Evolutionary conservation across 37 sponge, comb jelly and placozoan genomes (phyloP), one percentile per base, ranked within the genome.

Genomic region (Aplysina aerophoba): DNA sequence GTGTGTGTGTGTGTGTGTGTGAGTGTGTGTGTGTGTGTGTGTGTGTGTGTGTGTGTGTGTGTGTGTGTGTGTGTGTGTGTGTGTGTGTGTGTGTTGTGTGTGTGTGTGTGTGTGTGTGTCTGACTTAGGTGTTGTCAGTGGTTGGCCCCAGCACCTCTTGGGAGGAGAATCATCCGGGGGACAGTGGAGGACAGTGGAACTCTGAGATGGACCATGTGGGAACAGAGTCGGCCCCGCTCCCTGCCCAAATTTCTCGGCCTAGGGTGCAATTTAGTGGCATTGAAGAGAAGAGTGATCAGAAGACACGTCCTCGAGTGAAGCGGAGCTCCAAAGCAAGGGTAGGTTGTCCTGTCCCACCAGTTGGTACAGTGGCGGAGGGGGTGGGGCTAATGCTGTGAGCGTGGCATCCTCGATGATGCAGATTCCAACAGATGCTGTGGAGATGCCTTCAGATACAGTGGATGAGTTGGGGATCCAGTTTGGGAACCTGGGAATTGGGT

Each of bases 401-500:
- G 50, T 44, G 3, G 50, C 8, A 44, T 44, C 50, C 50, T 44
- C 8, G 50, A n/a, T 44, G 50, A 44, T 44, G 21, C 37, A 75
- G 78, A 75, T 75, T n/a, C 78, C 78, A 37, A 31, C n/a, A 24
- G 78, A 75, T 41, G 54, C 78, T 8, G 78, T 75, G 21, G 78
- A 75, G 54, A 75, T 75, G 78, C 78, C 78, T 40, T 53, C 78
- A 50, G 38, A 50, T 25, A 75, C 78, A 14, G 25, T 75, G n/a
- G 78, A 75, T n/a, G 78, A 36, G 38, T 54, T 75, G 20, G 78
- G 37, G 25, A 40, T 75, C 14, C 78, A 75, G 53, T 75, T 75
- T 75, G 78, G 78, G 11, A 75, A 75, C 54, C 25, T 75, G 53
- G 78, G 78, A 25, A 75, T 75, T 75, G 78, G 78, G 15, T 75